Evolutionary conservation across 2,888 invertebrate species (phyloP).

Genomic region (Epinotia nisella): DNA sequence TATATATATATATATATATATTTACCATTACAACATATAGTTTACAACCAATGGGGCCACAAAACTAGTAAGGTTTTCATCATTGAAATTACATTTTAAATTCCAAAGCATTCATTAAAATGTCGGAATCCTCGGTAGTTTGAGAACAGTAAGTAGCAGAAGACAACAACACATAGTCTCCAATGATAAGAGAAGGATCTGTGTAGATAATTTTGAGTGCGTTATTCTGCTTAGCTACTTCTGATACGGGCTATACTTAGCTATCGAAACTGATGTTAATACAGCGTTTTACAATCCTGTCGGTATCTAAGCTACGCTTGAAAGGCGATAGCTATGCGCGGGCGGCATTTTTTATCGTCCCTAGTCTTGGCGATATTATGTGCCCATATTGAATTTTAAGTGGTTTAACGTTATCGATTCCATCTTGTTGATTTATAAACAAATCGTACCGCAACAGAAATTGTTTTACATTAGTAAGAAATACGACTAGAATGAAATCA

Average conservation of each 20-base stretch:
- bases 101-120: constrained; percentile 8
- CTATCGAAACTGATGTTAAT: too few species aligned
- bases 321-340: neutral
- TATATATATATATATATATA: too few species aligned
- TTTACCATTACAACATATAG: neutral
- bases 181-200: neutral
- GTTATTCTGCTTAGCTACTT: too few species aligned
- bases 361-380: constrained; percentile 6
- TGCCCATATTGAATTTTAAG: constrained; percentile 3
- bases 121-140: constrained; percentile 2
- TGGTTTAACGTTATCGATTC: neutral
- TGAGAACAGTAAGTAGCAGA: too few species aligned
- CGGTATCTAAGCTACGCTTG: too few species aligned
- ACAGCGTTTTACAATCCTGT: too few species aligned
- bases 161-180: too few species aligned
- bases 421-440: neutral
- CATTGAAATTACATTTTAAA: constrained; percentile 1
- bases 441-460: neutral
- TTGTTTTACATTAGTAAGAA: too few species aligned
- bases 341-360: constrained; percentile 28
- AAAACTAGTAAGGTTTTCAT: constrained; percentile 1
- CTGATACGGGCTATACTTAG: too few species aligned
- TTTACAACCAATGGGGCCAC: neutral
- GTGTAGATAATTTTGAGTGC: too few species aligned
- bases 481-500: too few species aligned